Evolutionary conservation across 2,113 vertebrate species (phyloP).

Genomic region (Boleophthalmus pectinirostris): DNA sequence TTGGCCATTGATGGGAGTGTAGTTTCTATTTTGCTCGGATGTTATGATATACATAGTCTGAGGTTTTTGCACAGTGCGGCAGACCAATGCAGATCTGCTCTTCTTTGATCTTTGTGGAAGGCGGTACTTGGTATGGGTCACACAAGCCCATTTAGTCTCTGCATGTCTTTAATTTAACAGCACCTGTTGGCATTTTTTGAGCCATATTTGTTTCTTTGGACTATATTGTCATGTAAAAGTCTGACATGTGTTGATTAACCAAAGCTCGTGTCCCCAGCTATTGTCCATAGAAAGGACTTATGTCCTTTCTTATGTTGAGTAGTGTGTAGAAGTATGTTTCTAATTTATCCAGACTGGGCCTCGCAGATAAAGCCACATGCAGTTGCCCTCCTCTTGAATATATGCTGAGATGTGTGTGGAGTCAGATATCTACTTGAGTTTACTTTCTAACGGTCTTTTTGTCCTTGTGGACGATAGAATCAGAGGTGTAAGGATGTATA

Average conservation of each 20-base stretch:
- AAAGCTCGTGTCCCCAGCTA: slow-evolving; percentile 49
- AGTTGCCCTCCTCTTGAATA: slow-evolving; percentile 57
- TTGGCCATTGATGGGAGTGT: slow-evolving; percentile 42
- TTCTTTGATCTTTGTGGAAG: slow-evolving; percentile 37
- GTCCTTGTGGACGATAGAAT: slow-evolving; percentile 62
- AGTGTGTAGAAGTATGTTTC: slow-evolving; percentile 42
- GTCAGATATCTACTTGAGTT: slow-evolving; percentile 75
- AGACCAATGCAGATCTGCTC: slow-evolving; percentile 37
- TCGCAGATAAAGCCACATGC: slow-evolving; percentile 54
- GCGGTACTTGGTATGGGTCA: slow-evolving; percentile 49
- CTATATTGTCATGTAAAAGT: slow-evolving; percentile 41
- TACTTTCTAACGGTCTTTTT: slow-evolving; percentile 57
- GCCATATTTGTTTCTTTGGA: slow-evolving; percentile 49
- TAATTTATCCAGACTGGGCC: slow-evolving; percentile 56
- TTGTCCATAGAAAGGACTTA: slow-evolving; percentile 32
- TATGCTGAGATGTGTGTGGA: slow-evolving; percentile 65
- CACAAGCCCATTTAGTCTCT: slow-evolving; percentile 37
- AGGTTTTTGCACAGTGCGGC: slow-evolving; percentile 48
- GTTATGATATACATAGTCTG: slow-evolving; percentile 30
- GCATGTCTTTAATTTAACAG: slow-evolving; percentile 30
- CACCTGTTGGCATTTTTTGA: slow-evolving; percentile 29
- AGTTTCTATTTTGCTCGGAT: slow-evolving; percentile 39
- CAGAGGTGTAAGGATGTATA: slow-evolving; percentile 61
- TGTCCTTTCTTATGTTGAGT: no score
- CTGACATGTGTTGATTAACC: slow-evolving; percentile 60